A percentile compares a stretch with the other conserved stretches of the same genome.
Evolutionary conservation across 2,113 vertebrate genomes (phyloP).

Genomic region (Seriola dumerili): DNA sequence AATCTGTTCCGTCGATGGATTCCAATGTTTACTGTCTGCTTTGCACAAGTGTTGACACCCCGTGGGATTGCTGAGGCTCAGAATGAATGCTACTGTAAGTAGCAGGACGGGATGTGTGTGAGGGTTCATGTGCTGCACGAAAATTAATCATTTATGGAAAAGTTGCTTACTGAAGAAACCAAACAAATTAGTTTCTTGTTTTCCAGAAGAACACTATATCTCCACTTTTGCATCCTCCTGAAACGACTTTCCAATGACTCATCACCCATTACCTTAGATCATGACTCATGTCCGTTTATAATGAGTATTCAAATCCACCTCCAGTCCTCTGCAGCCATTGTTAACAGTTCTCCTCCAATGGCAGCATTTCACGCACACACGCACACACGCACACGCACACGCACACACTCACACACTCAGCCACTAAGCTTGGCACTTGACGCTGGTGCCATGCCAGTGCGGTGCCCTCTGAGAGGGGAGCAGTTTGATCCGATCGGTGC

Average conservation of each 20-base stretch:
- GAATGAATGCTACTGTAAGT: slow-evolving; percentile 48
- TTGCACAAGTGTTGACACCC: slow-evolving; percentile 44
- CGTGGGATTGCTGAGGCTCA: slow-evolving; percentile 38
- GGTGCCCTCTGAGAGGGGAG: slow-evolving; percentile 29
- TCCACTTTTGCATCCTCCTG: not conserved
- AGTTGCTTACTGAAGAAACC: slow-evolving; percentile 4
- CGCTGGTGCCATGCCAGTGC: not conserved
- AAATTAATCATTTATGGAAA: not conserved
- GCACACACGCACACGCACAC: no score
- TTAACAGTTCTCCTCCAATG: not conserved
- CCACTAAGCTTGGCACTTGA: slow-evolving; percentile 14
- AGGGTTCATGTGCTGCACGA: not conserved
- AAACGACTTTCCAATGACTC: slow-evolving; percentile 3
- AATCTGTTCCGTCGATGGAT: slow-evolving; percentile 66
- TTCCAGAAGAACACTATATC: not conserved
- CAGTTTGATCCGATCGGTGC: slow-evolving; percentile 24
- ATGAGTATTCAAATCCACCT: slow-evolving; percentile 9
- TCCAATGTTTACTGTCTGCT: slow-evolving; percentile 60
- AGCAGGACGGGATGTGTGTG: slow-evolving; percentile 10
- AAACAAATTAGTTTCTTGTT: not conserved
- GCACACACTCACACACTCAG: not conserved
- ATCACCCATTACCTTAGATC: not conserved
- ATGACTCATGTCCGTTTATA: not conserved
- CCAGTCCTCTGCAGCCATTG: not conserved
- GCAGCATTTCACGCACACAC: slow-evolving; percentile 10